Evolutionary conservation across 1,140 invertebrate genomes (phyloP).

Genomic region (Drosophila yakuba): DNA sequence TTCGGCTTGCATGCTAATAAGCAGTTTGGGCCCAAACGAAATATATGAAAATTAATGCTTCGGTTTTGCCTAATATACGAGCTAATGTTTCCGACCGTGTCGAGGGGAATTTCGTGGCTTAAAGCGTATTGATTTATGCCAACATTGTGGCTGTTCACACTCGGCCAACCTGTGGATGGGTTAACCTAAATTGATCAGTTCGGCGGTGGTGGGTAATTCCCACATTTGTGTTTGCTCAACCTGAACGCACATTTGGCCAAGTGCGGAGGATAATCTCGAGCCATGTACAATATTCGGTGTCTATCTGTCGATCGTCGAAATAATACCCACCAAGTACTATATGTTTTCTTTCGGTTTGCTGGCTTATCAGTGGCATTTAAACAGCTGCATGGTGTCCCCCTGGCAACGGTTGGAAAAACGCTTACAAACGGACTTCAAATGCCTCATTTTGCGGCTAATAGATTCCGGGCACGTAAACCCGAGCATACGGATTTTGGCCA

Average conservation of each 20-base stretch:
- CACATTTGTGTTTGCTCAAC: conserved; percentile 63
- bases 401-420: conserved; percentile 34
- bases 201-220: conserved; percentile 31
- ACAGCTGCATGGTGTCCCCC: conserved; percentile 64
- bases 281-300: background rate
- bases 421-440: conserved; percentile 52
- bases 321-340: conserved; percentile 10
- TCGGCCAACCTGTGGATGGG: conserved; percentile 8
- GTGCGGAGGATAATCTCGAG: conserved; percentile 52
- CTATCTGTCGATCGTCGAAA: conserved; percentile 3
- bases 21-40: conserved; percentile 42
- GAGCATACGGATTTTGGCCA: conserved; percentile 60
- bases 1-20: conserved; percentile 56
- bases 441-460: conserved; percentile 14
- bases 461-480: conserved; percentile 65
- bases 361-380: conserved; percentile 74
- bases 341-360: conserved; percentile 12
- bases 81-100: conserved; percentile 14
- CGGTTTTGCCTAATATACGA: conserved; percentile 38
- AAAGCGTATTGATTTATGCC: conserved; percentile 50
- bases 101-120: conserved; percentile 3
- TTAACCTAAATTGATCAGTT: conserved; percentile 58
- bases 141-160: conserved; percentile 18
- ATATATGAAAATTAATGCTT: conserved; percentile 53
- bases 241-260: conserved; percentile 68